Evolutionary conservation across 92 coral and sea anemone genomes (phyloP), one percentile per base, ranked within the genome.

Genomic region (Zoanthus sansibaricus): DNA sequence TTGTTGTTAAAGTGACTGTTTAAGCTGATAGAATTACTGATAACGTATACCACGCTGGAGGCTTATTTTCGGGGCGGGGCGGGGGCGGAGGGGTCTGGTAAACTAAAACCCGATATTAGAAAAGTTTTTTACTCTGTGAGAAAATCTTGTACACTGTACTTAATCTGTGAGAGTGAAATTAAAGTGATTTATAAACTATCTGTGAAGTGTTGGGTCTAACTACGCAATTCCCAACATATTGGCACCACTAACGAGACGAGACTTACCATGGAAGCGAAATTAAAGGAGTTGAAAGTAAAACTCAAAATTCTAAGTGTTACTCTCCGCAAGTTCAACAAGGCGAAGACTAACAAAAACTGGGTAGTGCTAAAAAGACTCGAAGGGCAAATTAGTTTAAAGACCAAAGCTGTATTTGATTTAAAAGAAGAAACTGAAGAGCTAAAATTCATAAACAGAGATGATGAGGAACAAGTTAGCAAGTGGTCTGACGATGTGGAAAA

Each of bases 381-480:
- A 64, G 17, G 71, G 71, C 5, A 1, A 64, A 64, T 64, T 21
- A 64, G 71, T 7, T 64, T 64, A 64, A 64, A 64, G 31, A 64
- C 18, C 1, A 64, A 64, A 21, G 71, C 71, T 31, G 31, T 64
- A 64, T 64, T 64, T 64, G 71, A 64, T 21, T 64, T 64, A 64
- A 64, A 64, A 64, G 71, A 64, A 6, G 18, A 64, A 64, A 64
- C 15, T 21, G 71, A 64, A 64, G 71, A 64, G 71, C 21, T 68
- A 68, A 68, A 68, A 68, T 44, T 68, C 73, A 68, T 68, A 3
- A 68, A 68, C 14, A 45, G 42, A 68, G 45, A 1, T 3, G 73
- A 68, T 68, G 73, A 68, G 73, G 46, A 68, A 68, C 12, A 68
- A 68, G 31, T 68, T 68, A 68, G 33, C 73, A 32, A 68, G 73